phyloP scores from a whole-genome alignment of 1,140 invertebrate species.

The Vollenhovia emeryi region DNA sequence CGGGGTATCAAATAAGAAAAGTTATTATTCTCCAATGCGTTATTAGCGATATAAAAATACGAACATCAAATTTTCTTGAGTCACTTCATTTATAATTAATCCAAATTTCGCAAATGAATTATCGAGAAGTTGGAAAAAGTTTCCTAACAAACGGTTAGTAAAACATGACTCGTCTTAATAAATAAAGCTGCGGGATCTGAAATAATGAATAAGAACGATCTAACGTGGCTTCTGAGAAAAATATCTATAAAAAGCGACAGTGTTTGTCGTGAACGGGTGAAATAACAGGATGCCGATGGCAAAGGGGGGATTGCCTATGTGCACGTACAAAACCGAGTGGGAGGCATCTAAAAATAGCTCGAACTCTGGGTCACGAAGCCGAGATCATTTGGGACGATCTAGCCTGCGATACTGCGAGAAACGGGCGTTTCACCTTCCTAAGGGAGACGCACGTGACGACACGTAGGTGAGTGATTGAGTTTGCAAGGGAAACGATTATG shows the following conservation, averaged over 20 bases:
- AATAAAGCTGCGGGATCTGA: not conserved
- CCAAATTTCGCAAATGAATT: not conserved
- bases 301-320: slow-evolving; percentile 41
- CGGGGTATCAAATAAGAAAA: not conserved
- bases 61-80: not conserved
- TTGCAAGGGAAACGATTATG: slow-evolving; percentile 5
- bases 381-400: slow-evolving; percentile 58
- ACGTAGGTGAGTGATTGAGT: slow-evolving; percentile 26
- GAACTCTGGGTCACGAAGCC: slow-evolving; percentile 65
- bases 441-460: slow-evolving; percentile 61
- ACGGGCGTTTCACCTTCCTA: slow-evolving; percentile 56
- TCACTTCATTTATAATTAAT: not conserved
- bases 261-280: slow-evolving; percentile 43
- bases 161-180: not conserved
- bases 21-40: not conserved
- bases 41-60: not conserved
- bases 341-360: slow-evolving; percentile 66
- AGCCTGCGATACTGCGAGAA: slow-evolving; percentile 60
- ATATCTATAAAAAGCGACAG: slow-evolving; percentile 58
- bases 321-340: slow-evolving; percentile 50
- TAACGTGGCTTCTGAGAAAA: slow-evolving; percentile 33
- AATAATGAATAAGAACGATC: slow-evolving; percentile 28
- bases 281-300: slow-evolving; percentile 41
- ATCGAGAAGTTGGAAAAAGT: not conserved
- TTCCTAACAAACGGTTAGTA: not conserved